Evolutionary conservation across 2,888 invertebrate species (phyloP).

Genomic region (Diplazon laetatorius): DNA sequence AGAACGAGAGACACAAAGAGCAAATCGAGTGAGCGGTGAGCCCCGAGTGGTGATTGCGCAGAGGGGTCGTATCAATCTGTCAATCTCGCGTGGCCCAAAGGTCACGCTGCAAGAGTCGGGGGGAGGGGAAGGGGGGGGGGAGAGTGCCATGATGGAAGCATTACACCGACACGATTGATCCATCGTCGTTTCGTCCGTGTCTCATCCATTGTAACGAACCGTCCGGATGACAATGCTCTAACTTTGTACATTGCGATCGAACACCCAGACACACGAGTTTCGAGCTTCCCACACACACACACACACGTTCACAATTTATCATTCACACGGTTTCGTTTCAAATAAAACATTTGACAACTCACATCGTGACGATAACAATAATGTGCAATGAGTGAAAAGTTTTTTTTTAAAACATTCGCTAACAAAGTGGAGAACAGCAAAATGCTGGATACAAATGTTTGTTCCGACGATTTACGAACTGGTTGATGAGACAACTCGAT

Average conservation of each 20-base stretch:
- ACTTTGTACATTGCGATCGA: constrained; percentile 4
- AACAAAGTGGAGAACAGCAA: background rate
- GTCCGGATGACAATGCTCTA: background rate
- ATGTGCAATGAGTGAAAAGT: too few relatives aligned
- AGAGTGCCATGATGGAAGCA: constrained; percentile 16
- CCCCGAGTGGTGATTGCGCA: constrained; percentile 44
- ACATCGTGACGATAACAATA: too few relatives aligned
- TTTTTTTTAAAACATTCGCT: background rate
- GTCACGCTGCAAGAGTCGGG: constrained; percentile 23
- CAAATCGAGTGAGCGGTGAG: constrained; percentile 30
- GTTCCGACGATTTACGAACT: background rate
- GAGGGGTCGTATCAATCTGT: constrained; percentile 59
- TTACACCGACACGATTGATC: constrained; percentile 9
- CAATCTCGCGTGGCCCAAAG: constrained; percentile 54
- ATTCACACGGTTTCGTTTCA: too few relatives aligned
- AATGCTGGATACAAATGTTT: background rate
- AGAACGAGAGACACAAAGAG: constrained; percentile 34
- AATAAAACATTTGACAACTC: too few relatives aligned
- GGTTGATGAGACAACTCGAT: constrained; percentile 16
- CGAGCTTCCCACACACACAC: background rate
- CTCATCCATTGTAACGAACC: background rate
- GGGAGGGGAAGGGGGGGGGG: background rate
- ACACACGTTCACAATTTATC: too few relatives aligned
- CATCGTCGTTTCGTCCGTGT: background rate
- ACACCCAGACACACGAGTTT: background rate